These are phyloP conservation scores for Neolamprologus variostigma DNA, from an alignment of 2,113 vertebrate genomes.

Conservation along the genomic window DNA sequence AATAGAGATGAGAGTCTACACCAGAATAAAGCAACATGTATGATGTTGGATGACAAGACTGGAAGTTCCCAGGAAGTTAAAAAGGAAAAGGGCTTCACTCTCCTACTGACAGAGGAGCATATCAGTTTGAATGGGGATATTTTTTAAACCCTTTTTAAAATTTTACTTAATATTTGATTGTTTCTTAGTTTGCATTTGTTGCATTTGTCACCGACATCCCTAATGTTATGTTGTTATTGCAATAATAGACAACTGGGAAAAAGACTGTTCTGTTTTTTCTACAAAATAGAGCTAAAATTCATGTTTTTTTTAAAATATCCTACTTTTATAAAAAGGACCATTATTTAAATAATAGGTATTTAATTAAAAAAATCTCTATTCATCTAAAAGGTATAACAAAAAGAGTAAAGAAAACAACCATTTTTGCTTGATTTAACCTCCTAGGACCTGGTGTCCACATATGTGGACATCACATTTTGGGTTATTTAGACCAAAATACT, in stretches of 20 bases:
- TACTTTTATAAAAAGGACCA: neutral
- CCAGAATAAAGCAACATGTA: neutral
- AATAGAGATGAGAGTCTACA: neutral
- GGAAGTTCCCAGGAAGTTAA: neutral
- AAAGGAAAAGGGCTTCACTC: neutral
- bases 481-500: neutral
- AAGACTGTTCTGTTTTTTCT: neutral
- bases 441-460: neutral
- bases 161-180: neutral
- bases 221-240: neutral
- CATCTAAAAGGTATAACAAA: neutral
- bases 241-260: neutral
- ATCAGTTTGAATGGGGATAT: neutral
- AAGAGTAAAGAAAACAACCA: neutral
- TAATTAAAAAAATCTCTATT: neutral
- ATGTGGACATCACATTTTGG: neutral
- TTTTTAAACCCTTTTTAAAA: neutral
- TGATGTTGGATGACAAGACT: neutral
- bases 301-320: accelerated
- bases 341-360: neutral
- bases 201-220: neutral
- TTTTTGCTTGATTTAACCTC: neutral
- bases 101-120: neutral
- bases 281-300: neutral
- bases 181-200: neutral